A percentile compares a stretch with the other conserved stretches of the same genome.
phyloP scores from a whole-genome alignment of 1,140 invertebrate genomes.

The Drosophila arizonae region DNA sequence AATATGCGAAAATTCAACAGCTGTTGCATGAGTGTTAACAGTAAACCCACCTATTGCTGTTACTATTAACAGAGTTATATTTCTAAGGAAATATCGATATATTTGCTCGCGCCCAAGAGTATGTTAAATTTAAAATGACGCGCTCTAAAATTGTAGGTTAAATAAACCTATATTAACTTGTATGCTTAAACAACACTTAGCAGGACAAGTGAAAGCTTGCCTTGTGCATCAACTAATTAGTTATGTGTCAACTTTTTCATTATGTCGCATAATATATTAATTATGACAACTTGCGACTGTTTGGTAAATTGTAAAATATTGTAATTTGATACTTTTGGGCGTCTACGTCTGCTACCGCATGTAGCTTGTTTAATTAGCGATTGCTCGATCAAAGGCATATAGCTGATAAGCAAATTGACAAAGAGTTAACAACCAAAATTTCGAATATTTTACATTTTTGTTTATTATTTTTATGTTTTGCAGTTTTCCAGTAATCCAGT shows the following conservation, averaged over 20 bases:
- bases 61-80: background rate
- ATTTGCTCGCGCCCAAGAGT: conserved; percentile 23
- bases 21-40: background rate
- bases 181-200: background rate
- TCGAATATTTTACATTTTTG: conserved; percentile 38
- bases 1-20: background rate
- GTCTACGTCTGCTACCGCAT: conserved; percentile 57
- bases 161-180: background rate
- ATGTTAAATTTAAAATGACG: background rate
- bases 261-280: conserved; percentile 61
- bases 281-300: conserved; percentile 59
- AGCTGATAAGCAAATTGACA: conserved; percentile 71
- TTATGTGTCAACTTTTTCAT: conserved; percentile 4
- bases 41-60: background rate
- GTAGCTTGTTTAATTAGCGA: conserved; percentile 70
- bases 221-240: conserved; percentile 44
- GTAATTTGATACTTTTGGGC: conserved; percentile 54
- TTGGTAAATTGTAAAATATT: conserved; percentile 26
- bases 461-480: too few species aligned
- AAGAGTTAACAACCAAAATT: conserved; percentile 27
- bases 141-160: conserved; percentile 1
- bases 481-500: conserved; percentile 19
- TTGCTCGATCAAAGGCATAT: conserved; percentile 37
- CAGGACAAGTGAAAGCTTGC: conserved; percentile 53
- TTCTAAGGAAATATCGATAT: background rate